phyloP scores from a whole-genome alignment of 2,113 vertebrate species.

The Dromiciops gliroides region DNA sequence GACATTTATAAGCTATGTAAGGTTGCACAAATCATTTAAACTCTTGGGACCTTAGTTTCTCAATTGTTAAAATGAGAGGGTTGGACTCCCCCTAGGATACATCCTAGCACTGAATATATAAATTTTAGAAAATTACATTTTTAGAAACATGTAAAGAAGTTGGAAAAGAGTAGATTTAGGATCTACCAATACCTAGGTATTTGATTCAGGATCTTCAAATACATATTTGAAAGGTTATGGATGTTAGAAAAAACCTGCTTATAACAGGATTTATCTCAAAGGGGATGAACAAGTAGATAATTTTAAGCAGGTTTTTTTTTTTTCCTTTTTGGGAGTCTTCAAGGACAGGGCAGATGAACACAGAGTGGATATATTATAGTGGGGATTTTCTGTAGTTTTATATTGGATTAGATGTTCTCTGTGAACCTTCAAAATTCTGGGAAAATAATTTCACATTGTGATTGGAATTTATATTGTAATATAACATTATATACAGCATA shows the following conservation, averaged over 20 bases:
- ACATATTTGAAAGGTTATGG: background rate
- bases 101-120: background rate
- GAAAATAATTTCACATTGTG: background rate
- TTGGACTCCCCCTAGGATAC: no score
- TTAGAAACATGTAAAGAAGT: no score
- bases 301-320: no score
- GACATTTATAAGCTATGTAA: background rate
- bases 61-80: background rate
- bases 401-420: background rate
- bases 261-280: background rate
- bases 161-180: background rate
- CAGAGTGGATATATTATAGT: background rate
- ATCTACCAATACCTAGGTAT: background rate
- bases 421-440: background rate
- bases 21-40: background rate
- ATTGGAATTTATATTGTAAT: background rate
- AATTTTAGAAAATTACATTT: background rate
- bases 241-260: background rate
- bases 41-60: background rate
- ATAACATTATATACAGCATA: background rate
- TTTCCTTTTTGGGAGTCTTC: background rate
- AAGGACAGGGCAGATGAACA: background rate
- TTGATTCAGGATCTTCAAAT: background rate
- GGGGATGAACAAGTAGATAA: background rate
- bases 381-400: background rate